phyloP scores from a whole-genome alignment of 2,888 invertebrate species.

The Ormia ochracea region DNA sequence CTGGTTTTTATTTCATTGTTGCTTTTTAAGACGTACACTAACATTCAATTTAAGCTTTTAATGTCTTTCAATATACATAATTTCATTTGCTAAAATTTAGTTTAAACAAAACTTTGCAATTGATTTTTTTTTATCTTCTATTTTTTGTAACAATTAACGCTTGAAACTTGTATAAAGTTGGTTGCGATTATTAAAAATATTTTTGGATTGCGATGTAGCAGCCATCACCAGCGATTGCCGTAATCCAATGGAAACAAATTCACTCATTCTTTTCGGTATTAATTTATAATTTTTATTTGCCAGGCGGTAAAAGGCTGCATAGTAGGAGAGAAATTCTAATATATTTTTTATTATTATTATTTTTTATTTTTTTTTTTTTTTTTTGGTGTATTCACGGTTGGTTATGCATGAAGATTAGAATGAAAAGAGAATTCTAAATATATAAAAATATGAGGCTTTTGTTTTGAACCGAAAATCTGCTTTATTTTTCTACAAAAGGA shows the following conservation, averaged over 20 bases:
- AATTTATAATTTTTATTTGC: constrained; percentile 33
- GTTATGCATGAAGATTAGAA: no score
- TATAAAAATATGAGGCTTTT: no score
- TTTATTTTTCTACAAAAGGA: no score
- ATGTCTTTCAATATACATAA: background rate
- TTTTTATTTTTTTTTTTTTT: no score
- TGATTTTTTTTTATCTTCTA: background rate
- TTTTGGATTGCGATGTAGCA: constrained; percentile 13
- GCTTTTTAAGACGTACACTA: background rate
- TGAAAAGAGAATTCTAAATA: no score
- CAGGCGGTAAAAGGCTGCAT: background rate
- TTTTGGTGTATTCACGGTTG: no score
- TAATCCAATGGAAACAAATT: constrained; percentile 17
- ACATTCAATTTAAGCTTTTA: background rate
- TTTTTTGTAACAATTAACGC: constrained; percentile 43
- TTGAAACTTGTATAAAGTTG: constrained; percentile 7
- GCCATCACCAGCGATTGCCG: background rate
- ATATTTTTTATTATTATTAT: no score
- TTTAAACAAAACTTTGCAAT: constrained; percentile 32
- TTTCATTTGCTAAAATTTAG: background rate
- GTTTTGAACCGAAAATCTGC: no score
- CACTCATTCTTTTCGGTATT: constrained; percentile 6
- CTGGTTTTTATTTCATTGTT: no score
- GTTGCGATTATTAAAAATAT: background rate
- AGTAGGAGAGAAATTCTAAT: background rate